Evolutionary conservation across 2,888 invertebrate genomes (phyloP).

Genomic region (Antheraea yamamai): DNA sequence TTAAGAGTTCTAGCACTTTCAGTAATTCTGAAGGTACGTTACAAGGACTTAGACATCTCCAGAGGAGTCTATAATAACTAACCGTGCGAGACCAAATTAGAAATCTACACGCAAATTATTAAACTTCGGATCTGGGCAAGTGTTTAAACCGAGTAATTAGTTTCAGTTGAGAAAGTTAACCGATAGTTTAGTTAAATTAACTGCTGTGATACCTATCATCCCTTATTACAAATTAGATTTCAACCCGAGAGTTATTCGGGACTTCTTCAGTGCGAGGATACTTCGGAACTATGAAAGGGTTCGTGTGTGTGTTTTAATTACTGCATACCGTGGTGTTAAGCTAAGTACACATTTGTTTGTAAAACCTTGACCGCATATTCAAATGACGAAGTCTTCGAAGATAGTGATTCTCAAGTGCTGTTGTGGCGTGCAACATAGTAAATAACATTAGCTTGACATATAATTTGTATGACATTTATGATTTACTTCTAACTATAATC

Average conservation of each 20-base stretch:
- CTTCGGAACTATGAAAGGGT: conserved; percentile 5
- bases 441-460: no score
- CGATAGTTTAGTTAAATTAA: conserved; percentile 41
- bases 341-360: not conserved
- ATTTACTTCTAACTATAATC: no score
- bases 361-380: not conserved
- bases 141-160: conserved; percentile 9
- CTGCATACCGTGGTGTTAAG: not conserved
- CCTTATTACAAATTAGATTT: conserved; percentile 42
- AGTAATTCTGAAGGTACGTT: not conserved
- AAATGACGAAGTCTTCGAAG: not conserved
- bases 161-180: conserved; percentile 28
- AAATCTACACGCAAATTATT: not conserved
- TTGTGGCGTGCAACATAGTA: not conserved
- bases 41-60: not conserved
- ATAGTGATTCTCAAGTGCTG: not conserved
- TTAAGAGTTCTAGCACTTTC: not conserved
- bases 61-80: not conserved
- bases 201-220: conserved; percentile 37
- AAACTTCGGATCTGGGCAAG: not conserved
- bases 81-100: not conserved
- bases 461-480: not conserved
- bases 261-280: not conserved
- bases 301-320: not conserved
- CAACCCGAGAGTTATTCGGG: conserved; percentile 25